phyloP scores from a whole-genome alignment of 2,888 invertebrate genomes.

The Anodontia alba region DNA sequence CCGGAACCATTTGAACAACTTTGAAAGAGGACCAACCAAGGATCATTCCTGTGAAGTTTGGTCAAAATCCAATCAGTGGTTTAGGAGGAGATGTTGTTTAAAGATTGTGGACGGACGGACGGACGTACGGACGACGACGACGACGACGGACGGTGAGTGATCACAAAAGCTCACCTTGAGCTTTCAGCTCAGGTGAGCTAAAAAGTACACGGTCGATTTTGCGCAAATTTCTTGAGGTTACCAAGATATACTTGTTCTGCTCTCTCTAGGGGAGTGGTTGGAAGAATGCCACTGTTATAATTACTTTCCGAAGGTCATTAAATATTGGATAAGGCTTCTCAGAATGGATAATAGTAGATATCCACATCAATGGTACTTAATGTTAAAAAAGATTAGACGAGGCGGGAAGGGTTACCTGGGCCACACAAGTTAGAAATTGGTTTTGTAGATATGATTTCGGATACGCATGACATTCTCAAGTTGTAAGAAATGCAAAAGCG shows the following conservation, averaged over 20 bases:
- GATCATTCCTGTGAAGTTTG: too few relatives aligned
- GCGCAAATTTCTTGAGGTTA: background rate
- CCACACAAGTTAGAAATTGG: background rate
- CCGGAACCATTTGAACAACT: too few relatives aligned
- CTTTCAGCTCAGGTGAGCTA: too few relatives aligned
- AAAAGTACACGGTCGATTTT: background rate
- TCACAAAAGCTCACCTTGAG: too few relatives aligned
- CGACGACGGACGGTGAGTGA: too few relatives aligned
- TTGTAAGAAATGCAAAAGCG: conserved; percentile 6
- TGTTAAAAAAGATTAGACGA: conserved; percentile 12
- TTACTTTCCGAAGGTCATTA: conserved; percentile 8
- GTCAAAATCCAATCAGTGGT: too few relatives aligned
- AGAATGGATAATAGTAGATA: conserved; percentile 6
- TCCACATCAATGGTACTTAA: conserved; percentile 13
- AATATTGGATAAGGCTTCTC: conserved; percentile 22
- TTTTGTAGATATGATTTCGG: conserved; percentile 22
- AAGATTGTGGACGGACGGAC: too few relatives aligned
- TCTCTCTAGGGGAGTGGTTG: background rate
- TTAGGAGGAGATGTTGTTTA: too few relatives aligned
- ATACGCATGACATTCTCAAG: conserved; percentile 21
- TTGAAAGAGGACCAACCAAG: too few relatives aligned
- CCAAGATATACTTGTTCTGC: background rate
- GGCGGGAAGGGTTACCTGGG: conserved; percentile 18
- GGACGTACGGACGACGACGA: too few relatives aligned
- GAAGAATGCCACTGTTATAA: conserved; percentile 11